Evolutionary conservation across 92 coral and sea anemone genomes (phyloP).

Genomic region (Bergia sp.): DNA sequence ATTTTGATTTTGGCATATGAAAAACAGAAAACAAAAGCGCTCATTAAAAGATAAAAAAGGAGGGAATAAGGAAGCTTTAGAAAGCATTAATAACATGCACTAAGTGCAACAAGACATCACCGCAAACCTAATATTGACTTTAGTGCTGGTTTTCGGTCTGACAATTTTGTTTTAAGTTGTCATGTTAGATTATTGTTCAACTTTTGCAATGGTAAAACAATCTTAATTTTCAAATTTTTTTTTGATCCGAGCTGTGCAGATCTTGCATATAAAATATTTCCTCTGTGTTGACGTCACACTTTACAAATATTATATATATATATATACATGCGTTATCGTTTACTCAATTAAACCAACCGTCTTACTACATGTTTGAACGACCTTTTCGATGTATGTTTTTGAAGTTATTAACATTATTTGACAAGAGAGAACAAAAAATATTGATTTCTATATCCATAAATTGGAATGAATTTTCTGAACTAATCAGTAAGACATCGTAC

Average conservation of each 20-base stretch:
- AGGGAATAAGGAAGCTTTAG: neutral
- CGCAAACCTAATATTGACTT: neutral
- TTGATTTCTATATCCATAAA: too few relatives aligned
- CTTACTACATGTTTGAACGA: neutral
- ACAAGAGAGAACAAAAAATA: neutral
- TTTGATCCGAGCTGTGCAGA: neutral
- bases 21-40: constrained; percentile 34
- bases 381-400: neutral
- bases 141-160: neutral
- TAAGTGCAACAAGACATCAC: neutral
- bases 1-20: constrained; percentile 45
- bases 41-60: constrained; percentile 41
- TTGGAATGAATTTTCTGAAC: neutral
- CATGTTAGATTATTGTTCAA: neutral
- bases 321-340: too few relatives aligned
- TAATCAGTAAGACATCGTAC: neutral
- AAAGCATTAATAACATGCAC: neutral
- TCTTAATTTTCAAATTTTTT: neutral
- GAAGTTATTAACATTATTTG: too few relatives aligned
- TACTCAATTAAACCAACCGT: neutral
- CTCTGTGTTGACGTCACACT: neutral
- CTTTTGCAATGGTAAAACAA: too few relatives aligned
- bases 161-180: neutral
- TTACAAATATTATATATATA: too few relatives aligned
- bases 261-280: neutral